Conservation (phyloP, 2,888 invertebrate species). For the Laothoe populi region DNA sequence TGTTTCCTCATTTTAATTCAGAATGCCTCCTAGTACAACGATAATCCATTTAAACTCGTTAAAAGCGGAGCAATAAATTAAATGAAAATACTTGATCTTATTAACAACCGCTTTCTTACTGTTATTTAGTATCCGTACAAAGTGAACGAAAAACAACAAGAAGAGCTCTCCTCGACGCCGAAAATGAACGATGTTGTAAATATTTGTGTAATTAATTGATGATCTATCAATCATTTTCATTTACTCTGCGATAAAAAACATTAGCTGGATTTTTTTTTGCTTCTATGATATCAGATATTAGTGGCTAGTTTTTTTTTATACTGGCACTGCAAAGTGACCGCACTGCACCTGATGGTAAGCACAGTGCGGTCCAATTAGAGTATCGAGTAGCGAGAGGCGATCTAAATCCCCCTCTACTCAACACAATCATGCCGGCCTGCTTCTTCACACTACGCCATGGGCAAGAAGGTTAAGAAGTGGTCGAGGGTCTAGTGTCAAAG, state of each 20-base stretch:
- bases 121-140: constrained; percentile 35
- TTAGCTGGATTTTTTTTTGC: neutral
- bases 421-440: too few species aligned
- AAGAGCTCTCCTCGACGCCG: neutral
- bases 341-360: too few species aligned
- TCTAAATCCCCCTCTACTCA: too few species aligned
- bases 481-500: too few species aligned
- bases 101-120: constrained; percentile 36
- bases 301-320: too few species aligned
- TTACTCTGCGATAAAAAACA: constrained; percentile 35
- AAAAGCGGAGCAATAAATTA: constrained; percentile 48
- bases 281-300: neutral
- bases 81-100: constrained; percentile 61
- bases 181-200: constrained; percentile 55
- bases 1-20: constrained; percentile 24
- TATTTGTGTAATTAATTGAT: constrained; percentile 66
- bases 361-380: too few species aligned
- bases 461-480: too few species aligned
- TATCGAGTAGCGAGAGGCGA: too few species aligned
- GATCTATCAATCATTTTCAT: constrained; percentile 68
- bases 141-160: constrained; percentile 22
- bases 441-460: too few species aligned
- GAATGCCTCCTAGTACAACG: constrained; percentile 13
- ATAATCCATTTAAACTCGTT: constrained; percentile 27
- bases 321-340: too few species aligned